These are phyloP conservation scores for Ispidina lecontei DNA, from an alignment of 2,797 vertebrate genomes.

Conservation along the genomic window DNA sequence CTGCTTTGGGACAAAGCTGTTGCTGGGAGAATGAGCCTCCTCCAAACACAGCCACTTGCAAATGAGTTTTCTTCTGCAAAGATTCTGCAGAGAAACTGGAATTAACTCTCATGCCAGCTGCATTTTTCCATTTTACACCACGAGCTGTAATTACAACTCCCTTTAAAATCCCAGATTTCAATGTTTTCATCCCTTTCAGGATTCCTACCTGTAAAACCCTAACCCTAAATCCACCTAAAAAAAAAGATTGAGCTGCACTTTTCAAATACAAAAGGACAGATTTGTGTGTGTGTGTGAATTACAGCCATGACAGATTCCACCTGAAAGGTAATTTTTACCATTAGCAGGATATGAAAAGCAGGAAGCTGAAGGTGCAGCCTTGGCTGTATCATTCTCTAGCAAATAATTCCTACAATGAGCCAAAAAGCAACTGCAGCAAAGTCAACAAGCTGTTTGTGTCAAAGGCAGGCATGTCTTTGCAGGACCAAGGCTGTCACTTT, in stretches of 20 bases:
- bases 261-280: not conserved
- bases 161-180: not conserved
- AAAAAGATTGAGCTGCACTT: not conserved
- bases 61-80: not conserved
- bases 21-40: conserved; percentile 36
- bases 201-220: not conserved
- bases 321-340: conserved; percentile 7
- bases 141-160: not conserved
- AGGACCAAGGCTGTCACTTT: not conserved
- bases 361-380: not conserved
- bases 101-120: not conserved
- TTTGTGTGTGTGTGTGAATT: not conserved
- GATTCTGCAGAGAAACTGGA: not conserved
- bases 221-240: not conserved
- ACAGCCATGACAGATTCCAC: not conserved
- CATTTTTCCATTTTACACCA: not conserved
- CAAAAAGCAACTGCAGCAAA: not conserved
- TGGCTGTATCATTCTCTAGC: not conserved
- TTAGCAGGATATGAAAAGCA: not conserved
- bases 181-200: not conserved
- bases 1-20: conserved; percentile 50
- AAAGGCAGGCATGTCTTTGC: conserved; percentile 17
- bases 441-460: not conserved
- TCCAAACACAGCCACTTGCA: conserved; percentile 42
- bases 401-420: not conserved